Base-by-base conservation (phyloP, 23 tunicate genomes). In the Halocynthia roretzi region DNA sequence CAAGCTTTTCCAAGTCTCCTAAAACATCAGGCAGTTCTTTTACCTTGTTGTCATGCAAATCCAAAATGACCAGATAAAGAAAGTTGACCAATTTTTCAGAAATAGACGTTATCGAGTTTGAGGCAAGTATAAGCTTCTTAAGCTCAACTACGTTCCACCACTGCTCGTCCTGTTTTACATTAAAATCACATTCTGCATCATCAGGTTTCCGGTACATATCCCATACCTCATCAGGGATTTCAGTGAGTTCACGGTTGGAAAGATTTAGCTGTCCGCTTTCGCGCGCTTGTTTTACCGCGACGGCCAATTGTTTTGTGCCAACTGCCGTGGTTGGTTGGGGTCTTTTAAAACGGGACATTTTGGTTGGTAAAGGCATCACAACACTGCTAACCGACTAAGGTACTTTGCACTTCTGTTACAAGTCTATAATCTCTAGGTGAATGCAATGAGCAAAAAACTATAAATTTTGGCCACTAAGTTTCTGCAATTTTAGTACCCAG, bases 131-230 rank as follows among this genome's bases (percentile, higher is more conserved):
- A n/a, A 92, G 78, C 54, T 86, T 86, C 8, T 73, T 92, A 0
- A 92, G 44, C 70, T 86, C 85, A 66, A 86, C 87, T 19, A 74
- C 80, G 51, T 82, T 84, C 98, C 98, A 92, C 98, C 98, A 92
- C 14, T 72, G 64, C 9, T 85, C 86, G 6, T 67, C 71, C 8
- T 74, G 54, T 60, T 62, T 72, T 44, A 78, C 78, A 48, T 67
- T 50, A 51, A 71, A 82, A 15, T 57, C 52, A 48, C 48, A 51
- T 8, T 92, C 98, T 40, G 71, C 71, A 6, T 76, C 74, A 55
- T 61, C 7, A 7, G 86, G 81, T 10, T 54, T 81, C 2, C 31
- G 0, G 53, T 92, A 60, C 18, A 92, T 50, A 20, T 14, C 10
- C 98, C 98, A 92, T 7, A 92, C 87, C 18, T 62, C 56, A 67